Evolutionary conservation across 2,113 vertebrate genomes (phyloP), one percentile per base, ranked within the genome.

Genomic region (Eulemur rufifrons): DNA sequence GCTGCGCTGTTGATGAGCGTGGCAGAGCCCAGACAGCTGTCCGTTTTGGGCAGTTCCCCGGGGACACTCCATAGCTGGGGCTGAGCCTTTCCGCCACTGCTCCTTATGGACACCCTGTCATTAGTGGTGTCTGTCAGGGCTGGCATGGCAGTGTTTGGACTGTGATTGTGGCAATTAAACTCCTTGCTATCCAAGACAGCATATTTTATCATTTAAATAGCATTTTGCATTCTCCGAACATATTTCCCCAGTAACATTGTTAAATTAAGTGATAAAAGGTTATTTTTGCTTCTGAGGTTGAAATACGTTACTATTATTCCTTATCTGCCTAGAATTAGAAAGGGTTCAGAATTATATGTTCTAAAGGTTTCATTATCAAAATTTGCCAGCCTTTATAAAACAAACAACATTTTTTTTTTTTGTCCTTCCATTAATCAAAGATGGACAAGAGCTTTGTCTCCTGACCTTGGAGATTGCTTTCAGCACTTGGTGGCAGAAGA

Each of bases 261-360:
- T 98, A 98, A 98, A 98, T 97, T 98, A 97, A 74, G 95, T 98
- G 98, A 98, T 98, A 98, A 98, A 98, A 98, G 98, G 98, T 98
- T 98, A 98, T 93, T 98, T 98, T 98, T 98, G 97, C 97, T 97
- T 98, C 96, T 97, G 96, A 98, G 97, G 95, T 80, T 98, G 97
- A 98, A 98, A 98, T 97, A 97, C 86, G 71, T 97, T 98, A 97
- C 97, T 96, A 96, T 97, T 98, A 97, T 97, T 97, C 95, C 98
- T 98, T 98, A 98, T 98, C 98, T 98, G 90, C 85, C 92, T 93
- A 21, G 95, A 98, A 98, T 98, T 98, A 97, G 94, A 96, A 98
- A 98, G 97, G 92, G 97, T 97, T 97, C 74, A 15, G 61, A 97
- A 97, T 93, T 82, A 32, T 73, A 9, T 87, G 69, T 98, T 98